A percentile compares a stretch with the other conserved stretches of the same genome.
These are phyloP conservation scores for Taeniopygia guttata DNA, from an alignment of 2,797 vertebrate species.

Conservation along the genomic window DNA sequence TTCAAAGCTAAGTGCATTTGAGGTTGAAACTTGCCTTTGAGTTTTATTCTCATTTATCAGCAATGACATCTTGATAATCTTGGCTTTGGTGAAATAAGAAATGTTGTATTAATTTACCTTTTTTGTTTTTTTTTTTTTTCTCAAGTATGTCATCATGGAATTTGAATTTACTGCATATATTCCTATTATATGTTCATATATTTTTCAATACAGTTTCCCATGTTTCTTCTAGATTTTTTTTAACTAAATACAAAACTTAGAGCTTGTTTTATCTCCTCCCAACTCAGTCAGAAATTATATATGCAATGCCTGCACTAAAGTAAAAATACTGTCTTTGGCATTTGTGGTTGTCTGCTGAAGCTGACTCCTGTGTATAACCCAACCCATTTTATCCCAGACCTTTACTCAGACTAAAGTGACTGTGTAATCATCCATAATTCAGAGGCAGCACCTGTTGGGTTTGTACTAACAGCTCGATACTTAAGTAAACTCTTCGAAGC, in stretches of 20 bases:
- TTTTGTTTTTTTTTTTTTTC: not conserved
- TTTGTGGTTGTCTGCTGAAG: not conserved
- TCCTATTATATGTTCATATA: not conserved
- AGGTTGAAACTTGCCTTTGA: not conserved
- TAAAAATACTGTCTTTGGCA: not conserved
- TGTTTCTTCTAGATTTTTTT: not conserved
- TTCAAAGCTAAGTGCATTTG: not conserved
- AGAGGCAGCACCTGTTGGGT: constrained; percentile 24
- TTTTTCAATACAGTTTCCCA: not conserved
- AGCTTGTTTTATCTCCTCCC: not conserved
- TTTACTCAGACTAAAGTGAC: not conserved
- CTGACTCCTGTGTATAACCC: not conserved
- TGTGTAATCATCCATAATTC: constrained; percentile 25
- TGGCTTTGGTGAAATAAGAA: not conserved
- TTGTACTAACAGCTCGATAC: not conserved
- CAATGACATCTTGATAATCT: not conserved
- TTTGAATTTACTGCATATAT: not conserved
- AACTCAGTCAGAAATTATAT: not conserved
- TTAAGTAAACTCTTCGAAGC: not conserved
- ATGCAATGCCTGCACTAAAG: not conserved
- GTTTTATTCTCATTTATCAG: not conserved
- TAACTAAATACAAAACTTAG: not conserved
- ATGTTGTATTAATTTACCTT: not conserved
- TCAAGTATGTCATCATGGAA: not conserved
- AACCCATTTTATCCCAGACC: not conserved